A percentile compares a stretch with the other conserved stretches of the same genome.
Evolutionary conservation across 2,797 vertebrate genomes (phyloP).

Genomic region (Platalea minor): DNA sequence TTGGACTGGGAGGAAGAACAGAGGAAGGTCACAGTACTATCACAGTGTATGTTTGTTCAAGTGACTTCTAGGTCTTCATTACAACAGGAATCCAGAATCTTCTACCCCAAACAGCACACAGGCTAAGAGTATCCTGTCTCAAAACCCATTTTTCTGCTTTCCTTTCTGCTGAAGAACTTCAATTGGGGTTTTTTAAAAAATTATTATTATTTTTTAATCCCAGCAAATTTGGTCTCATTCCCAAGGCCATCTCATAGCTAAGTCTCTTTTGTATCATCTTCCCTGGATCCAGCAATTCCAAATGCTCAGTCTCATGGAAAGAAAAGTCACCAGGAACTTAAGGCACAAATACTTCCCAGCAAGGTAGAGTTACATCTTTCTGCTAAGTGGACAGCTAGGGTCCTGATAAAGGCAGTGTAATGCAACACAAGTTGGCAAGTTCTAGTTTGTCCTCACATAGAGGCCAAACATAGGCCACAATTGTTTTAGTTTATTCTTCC

Average conservation of each 20-base stretch:
- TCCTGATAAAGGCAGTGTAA: neutral
- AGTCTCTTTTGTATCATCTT: neutral
- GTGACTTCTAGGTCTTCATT: neutral
- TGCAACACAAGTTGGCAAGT: neutral
- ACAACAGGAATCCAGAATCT: neutral
- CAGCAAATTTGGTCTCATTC: neutral
- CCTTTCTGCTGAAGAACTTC: neutral
- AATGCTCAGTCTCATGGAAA: neutral
- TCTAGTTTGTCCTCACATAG: neutral
- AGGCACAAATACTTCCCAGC: neutral
- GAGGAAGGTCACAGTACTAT: constrained; percentile 7
- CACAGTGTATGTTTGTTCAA: neutral
- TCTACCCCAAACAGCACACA: neutral
- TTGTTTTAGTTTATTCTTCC: neutral
- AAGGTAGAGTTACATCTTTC: constrained; percentile 10
- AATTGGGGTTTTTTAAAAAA: neutral
- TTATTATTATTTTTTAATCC: neutral
- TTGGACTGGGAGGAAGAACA: neutral
- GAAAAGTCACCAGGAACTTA: neutral
- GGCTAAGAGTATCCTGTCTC: neutral
- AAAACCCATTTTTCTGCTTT: neutral
- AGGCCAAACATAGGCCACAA: neutral
- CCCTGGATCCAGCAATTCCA: neutral
- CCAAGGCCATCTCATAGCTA: neutral
- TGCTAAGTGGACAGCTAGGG: neutral